These are phyloP conservation scores for Muscicapa adusta DNA, from an alignment of 2,113 vertebrate species.

Conservation along the genomic window DNA sequence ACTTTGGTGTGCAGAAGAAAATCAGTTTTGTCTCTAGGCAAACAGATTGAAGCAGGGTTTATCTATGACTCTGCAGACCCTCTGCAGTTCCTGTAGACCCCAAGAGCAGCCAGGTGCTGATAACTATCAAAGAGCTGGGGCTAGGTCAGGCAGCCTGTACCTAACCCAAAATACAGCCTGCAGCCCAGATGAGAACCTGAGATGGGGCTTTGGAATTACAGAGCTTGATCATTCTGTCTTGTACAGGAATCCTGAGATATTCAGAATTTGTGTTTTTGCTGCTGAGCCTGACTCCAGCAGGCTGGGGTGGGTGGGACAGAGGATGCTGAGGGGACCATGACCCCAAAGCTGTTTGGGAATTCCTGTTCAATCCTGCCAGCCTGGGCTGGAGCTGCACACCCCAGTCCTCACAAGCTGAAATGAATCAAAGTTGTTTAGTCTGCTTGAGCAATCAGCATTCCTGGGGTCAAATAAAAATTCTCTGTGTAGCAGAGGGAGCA, in stretches of 20 bases:
- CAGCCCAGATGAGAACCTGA: not conserved
- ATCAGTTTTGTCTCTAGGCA: not conserved
- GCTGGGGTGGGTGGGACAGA: not conserved
- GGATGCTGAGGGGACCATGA: not conserved
- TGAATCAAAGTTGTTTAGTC: not conserved
- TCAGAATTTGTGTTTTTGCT: not conserved
- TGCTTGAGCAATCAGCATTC: not conserved
- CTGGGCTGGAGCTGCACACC: not conserved
- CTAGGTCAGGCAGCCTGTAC: not conserved
- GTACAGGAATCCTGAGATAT: not conserved
- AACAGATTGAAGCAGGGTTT: not conserved
- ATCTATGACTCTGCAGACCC: not conserved
- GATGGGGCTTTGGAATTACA: not conserved
- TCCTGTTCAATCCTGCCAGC: not conserved
- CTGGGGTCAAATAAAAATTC: not conserved
- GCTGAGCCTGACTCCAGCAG: not conserved
- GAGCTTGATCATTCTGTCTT: not conserved
- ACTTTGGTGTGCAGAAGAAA: not conserved
- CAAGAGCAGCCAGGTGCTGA: rapidly evolving
- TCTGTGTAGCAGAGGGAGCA: not conserved
- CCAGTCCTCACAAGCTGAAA: not conserved
- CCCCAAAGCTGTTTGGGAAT: not conserved
- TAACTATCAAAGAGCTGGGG: not conserved
- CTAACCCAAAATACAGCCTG: not conserved
- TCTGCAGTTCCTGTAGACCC: not conserved